Base-by-base conservation (phyloP, 2,888 invertebrate species). In the Creontiades dilutus region DNA sequence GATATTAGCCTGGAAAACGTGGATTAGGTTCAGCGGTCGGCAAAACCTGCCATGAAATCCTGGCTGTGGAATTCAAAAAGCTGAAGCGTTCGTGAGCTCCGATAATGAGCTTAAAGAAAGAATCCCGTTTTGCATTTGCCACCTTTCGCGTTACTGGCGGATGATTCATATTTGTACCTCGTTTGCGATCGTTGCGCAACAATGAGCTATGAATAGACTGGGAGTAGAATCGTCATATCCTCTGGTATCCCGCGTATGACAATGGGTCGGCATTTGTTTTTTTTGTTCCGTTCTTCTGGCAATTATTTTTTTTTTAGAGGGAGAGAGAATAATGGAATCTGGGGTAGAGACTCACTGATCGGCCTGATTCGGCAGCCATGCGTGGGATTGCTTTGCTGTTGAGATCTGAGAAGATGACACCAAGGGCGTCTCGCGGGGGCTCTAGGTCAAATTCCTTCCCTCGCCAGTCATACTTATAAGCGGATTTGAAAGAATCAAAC, bases 181-280 rank as follows among this genome's bases (percentile, higher is more conserved):
- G 61, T 61, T 61, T 61, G 61, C 7, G n/a, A 61, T 61, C 61
- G n/a, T 61, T 61, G 61, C 61, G 19, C 61, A 61, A n/a, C 19
- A n/a, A n/a, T 61, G 61, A 61, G 61, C 61, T 61, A 61, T 61
- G 61, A 61, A 61, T 61, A 61, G 61, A 61, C 19, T 14, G 61
- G 61, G 61, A 14, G 61, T 1, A n/a, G 14, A 61, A 2, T 61
- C 61, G 61, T 61, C 61, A 61, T 61, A 61, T 61, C n/a, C n/a
- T n/a, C n/a, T n/a, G n/a, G n/a, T n/a, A n/a, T n/a, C 61, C 61
- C 61, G 7, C 61, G 16, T 19, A 14, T 61, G 61, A 61, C 61
- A 61, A 61, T 61, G 19, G 61, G 19, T 19, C 14, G 52, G 16
- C 68, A 19, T 75, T 28, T 75, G 2, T 52, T 52, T 52, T 14